Evolutionary conservation across 2,113 vertebrate species (phyloP).

Genomic region (Thryonomys swinderianus): DNA sequence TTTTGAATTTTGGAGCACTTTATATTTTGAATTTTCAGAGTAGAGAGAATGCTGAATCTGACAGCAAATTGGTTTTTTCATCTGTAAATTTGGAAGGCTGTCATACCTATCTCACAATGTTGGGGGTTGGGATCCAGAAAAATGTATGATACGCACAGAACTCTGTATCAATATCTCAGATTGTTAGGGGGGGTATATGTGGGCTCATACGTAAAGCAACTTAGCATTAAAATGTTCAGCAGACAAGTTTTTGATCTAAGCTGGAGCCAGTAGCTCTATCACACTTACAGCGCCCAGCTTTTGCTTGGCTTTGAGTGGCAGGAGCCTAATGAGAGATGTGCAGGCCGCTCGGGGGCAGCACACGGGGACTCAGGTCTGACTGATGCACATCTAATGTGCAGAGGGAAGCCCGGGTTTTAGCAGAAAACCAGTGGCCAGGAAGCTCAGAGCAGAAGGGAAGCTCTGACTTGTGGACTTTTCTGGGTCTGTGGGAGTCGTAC

Average conservation of each 20-base stretch:
- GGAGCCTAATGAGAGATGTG: not conserved
- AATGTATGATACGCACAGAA: not conserved
- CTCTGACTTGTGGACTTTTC: not conserved
- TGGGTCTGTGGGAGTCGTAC: not conserved
- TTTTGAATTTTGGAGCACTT: not conserved
- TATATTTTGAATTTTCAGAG: not conserved
- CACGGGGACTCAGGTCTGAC: not conserved
- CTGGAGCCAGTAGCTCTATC: not conserved
- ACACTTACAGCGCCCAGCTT: not conserved
- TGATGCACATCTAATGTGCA: not conserved
- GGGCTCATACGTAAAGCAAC: not conserved
- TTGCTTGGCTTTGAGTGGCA: not conserved
- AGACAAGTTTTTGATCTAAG: not conserved
- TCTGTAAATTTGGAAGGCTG: not conserved
- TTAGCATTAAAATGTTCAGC: not conserved
- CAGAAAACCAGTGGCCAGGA: not conserved
- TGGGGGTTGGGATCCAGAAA: not conserved
- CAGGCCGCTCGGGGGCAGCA: not conserved
- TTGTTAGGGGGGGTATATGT: not conserved
- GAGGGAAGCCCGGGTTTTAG: not conserved
- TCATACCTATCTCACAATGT: not conserved
- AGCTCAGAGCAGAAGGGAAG: not conserved
- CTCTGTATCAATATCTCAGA: not conserved
- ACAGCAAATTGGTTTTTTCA: constrained; percentile 11
- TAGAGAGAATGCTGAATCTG: not conserved